Evolutionary conservation across 2,797 vertebrate genomes (phyloP).

Genomic region (Fratercula arctica): DNA sequence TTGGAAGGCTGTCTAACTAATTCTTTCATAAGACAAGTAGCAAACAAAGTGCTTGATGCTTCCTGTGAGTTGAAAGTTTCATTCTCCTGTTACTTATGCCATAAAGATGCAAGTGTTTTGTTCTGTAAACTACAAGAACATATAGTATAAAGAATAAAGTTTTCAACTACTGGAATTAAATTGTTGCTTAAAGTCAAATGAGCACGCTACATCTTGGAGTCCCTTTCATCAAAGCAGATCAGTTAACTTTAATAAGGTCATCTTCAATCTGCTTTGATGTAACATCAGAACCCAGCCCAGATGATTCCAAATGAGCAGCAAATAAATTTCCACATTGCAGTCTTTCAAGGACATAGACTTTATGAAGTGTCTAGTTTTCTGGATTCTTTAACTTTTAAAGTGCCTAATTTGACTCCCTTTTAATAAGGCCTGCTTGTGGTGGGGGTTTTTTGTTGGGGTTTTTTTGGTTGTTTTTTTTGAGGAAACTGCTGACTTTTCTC

Average conservation of each 20-base stretch:
- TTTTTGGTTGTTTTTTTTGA: background rate
- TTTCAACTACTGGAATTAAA: background rate
- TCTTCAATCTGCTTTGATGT: constrained; percentile 16
- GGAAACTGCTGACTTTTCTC: background rate
- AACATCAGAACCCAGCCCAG: background rate
- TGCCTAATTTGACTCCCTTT: background rate
- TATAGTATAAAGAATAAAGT: background rate
- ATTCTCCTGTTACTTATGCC: background rate
- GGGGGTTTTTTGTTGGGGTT: background rate
- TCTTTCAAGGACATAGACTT: background rate
- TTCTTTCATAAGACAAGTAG: background rate
- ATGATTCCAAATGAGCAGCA: background rate
- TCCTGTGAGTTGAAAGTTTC: background rate
- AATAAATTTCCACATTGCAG: background rate
- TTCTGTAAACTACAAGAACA: background rate
- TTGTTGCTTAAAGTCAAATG: background rate
- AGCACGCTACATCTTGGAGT: background rate
- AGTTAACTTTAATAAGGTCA: constrained; percentile 18
- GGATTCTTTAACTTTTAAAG: background rate
- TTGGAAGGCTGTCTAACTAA: background rate
- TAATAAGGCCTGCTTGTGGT: background rate
- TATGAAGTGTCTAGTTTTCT: background rate
- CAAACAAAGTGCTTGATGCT: background rate
- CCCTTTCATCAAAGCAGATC: constrained; percentile 19
- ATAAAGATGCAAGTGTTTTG: background rate